These are phyloP conservation scores for Zaprionus obscuricornis DNA, from an alignment of 2,888 invertebrate species.

Conservation along the genomic window DNA sequence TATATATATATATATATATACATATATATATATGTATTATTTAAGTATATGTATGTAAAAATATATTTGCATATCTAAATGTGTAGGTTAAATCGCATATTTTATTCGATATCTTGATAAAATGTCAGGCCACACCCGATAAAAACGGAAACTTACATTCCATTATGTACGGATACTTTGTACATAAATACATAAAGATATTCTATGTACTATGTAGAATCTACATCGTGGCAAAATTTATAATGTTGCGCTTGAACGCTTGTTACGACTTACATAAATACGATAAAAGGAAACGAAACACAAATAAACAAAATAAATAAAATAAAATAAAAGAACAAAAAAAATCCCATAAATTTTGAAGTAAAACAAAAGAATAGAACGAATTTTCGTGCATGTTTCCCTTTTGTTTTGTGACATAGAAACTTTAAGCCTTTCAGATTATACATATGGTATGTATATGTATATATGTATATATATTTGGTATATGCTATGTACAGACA, in stretches of 20 bases:
- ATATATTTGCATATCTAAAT: too few species aligned
- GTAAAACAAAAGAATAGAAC: conserved; percentile 48
- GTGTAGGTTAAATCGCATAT: conserved; percentile 11
- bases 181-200: too few species aligned
- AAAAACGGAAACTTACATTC: conserved; percentile 15
- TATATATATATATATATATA: too few species aligned
- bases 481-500: not conserved
- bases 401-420: conserved; percentile 41
- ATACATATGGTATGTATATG: conserved; percentile 12
- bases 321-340: conserved; percentile 31
- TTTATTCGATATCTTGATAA: conserved; percentile 30
- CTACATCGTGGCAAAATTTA: conserved; percentile 21
- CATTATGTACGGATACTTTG: not conserved
- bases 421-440: conserved; percentile 49
- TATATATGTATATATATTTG: conserved; percentile 19
- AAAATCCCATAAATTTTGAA: conserved; percentile 54
- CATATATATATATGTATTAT: too few species aligned
- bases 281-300: conserved; percentile 50
- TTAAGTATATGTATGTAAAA: too few species aligned
- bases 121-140: conserved; percentile 9
- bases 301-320: too few species aligned
- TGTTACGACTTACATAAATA: conserved; percentile 39
- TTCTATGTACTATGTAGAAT: too few species aligned
- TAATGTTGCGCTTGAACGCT: conserved; percentile 34
- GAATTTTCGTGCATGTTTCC: conserved; percentile 34